These are phyloP conservation scores for Homarus gammarus DNA, from an alignment of 2,888 invertebrate genomes.

Conservation along the genomic window DNA sequence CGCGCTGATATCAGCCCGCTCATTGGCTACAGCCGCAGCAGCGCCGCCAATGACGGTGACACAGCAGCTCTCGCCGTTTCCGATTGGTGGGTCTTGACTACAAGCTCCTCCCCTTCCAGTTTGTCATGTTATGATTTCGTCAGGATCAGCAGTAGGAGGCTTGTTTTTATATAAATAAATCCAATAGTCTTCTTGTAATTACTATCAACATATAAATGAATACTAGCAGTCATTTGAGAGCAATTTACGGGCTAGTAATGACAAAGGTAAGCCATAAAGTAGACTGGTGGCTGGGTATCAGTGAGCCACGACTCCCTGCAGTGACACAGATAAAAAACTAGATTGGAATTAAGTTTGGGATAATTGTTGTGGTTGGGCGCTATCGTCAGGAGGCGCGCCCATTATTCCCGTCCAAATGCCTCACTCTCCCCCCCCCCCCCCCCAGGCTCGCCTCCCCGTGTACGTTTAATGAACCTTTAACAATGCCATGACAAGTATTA, in stretches of 20 bases:
- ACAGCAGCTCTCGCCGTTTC: background rate
- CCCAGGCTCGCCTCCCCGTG: background rate
- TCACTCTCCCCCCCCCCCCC: background rate
- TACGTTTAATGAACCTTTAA: background rate
- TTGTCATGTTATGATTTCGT: conserved; percentile 28
- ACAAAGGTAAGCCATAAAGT: background rate
- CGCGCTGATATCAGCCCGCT: background rate
- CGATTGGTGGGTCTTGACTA: background rate
- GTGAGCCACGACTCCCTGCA: background rate
- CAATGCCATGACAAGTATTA: background rate
- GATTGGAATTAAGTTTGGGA: background rate
- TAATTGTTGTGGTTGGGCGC: background rate
- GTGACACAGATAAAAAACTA: too few species aligned
- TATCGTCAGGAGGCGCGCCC: background rate
- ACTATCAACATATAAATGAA: background rate
- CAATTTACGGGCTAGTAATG: background rate
- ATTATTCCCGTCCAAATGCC: background rate
- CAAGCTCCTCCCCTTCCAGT: background rate
- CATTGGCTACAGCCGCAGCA: conserved; percentile 29
- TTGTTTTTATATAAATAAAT: conserved; percentile 16
- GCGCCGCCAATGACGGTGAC: conserved; percentile 11
- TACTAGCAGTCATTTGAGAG: background rate
- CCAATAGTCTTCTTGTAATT: background rate
- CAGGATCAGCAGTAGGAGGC: background rate
- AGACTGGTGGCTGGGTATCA: background rate